Percentiles rank a stretch among this genome's conserved stretches.
Evolutionary conservation across 2,888 invertebrate genomes (phyloP).

Genomic region (Morinoia aosen): DNA sequence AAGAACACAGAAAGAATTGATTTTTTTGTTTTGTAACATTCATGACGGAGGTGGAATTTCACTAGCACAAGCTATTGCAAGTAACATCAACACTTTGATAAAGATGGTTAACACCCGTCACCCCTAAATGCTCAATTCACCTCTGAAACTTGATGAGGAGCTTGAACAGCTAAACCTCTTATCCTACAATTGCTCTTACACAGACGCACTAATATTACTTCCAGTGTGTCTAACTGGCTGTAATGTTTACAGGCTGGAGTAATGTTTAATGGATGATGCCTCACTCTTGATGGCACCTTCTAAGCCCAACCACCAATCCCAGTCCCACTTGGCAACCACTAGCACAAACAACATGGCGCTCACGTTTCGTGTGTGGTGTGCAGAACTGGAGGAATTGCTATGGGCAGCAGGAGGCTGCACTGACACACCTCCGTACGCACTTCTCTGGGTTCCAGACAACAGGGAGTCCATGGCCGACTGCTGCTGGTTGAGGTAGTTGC

Average conservation of each 20-base stretch:
- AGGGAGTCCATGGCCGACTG: constrained; percentile 36
- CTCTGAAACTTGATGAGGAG: too few relatives aligned
- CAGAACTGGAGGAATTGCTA: constrained; percentile 21
- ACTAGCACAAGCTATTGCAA: neutral
- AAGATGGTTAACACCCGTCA: neutral
- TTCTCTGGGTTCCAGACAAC: neutral
- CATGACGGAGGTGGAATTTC: neutral
- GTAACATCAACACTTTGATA: neutral
- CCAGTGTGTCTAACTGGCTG: neutral
- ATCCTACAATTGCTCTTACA: neutral
- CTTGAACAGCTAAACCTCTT: neutral
- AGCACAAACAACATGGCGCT: neutral
- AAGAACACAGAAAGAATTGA: neutral
- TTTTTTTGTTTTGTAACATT: neutral
- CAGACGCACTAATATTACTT: neutral
- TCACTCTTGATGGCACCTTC: neutral
- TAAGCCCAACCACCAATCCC: neutral
- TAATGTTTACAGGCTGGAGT: neutral
- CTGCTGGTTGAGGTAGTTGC: constrained; percentile 54
- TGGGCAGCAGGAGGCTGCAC: constrained; percentile 24
- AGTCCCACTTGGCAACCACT: neutral
- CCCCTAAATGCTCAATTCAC: neutral
- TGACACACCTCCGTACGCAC: neutral
- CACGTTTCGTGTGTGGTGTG: neutral
- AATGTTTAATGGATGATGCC: too few relatives aligned